Percentiles rank a stretch among this genome's conserved stretches.
Conservation (phyloP, 2,113 vertebrate genomes). For the Clarias batrachus region DNA sequence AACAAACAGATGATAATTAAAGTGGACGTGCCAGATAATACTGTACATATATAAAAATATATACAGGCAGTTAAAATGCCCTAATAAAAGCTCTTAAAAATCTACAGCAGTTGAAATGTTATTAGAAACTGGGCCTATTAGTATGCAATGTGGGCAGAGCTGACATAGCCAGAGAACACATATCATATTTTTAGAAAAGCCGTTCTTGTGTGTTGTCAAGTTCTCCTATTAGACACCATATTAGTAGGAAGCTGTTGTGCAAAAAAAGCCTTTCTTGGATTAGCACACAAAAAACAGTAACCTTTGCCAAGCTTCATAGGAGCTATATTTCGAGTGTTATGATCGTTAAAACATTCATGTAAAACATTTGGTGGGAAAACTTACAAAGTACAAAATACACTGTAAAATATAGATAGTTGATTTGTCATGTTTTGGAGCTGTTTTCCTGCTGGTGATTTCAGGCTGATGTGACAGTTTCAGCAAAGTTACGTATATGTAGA, state of each 20-base stretch:
- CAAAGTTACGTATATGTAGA: neutral
- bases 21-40: neutral
- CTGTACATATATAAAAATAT: neutral
- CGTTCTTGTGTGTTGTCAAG: neutral
- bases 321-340: neutral
- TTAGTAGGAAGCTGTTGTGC: neutral
- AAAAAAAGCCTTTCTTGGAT: neutral
- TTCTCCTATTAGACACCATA: neutral
- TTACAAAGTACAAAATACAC: too few species aligned
- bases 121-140: neutral
- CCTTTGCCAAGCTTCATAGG: neutral
- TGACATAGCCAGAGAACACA: neutral
- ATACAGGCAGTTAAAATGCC: neutral
- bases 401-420: neutral
- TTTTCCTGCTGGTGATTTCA: neutral
- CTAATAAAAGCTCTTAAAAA: neutral
- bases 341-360: neutral
- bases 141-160: neutral
- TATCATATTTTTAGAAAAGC: neutral
- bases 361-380: neutral
- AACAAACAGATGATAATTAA: neutral
- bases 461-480: neutral
- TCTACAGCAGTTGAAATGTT: neutral
- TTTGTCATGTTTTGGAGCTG: neutral
- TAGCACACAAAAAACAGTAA: neutral